These are phyloP conservation scores for Eulithis prunata DNA, from an alignment of 2,888 invertebrate genomes.

Conservation along the genomic window DNA sequence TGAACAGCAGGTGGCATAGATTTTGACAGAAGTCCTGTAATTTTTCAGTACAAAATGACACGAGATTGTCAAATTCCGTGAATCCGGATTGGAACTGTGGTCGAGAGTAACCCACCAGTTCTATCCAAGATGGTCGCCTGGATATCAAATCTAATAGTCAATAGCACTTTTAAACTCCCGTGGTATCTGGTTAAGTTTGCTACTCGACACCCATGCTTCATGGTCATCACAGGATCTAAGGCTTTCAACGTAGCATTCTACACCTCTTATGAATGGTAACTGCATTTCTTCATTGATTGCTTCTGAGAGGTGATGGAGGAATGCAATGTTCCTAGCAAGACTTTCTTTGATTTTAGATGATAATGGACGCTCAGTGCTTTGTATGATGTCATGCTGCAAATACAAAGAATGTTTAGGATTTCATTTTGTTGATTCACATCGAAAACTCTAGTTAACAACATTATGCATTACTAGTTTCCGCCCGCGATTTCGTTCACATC, in stretches of 20 bases:
- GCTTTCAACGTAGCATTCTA: constrained; percentile 74
- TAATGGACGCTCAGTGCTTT: constrained; percentile 75
- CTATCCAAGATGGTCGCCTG: too few species aligned
- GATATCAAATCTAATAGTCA: constrained; percentile 60
- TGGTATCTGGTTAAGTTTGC: constrained; percentile 73
- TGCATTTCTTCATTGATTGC: constrained; percentile 75
- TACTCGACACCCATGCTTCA: constrained; percentile 78
- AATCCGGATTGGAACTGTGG: too few species aligned
- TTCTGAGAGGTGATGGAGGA: constrained; percentile 74
- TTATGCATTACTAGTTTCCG: background rate
- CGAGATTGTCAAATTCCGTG: too few species aligned
- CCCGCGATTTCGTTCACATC: too few species aligned
- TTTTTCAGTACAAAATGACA: too few species aligned
- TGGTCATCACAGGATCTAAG: constrained; percentile 75
- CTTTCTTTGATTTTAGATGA: constrained; percentile 69
- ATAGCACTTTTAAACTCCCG: constrained; percentile 78
- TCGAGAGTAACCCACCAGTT: too few species aligned
- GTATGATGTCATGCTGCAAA: constrained; percentile 75
- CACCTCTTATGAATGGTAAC: constrained; percentile 74
- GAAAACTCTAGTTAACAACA: too few species aligned
- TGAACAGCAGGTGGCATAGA: too few species aligned
- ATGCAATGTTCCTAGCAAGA: constrained; percentile 75
- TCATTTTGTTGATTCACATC: too few species aligned
- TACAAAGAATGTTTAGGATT: background rate
- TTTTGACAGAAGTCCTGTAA: too few species aligned